Base-by-base conservation (phyloP, 2,113 vertebrate genomes). In the Apaloderma vittatum region DNA sequence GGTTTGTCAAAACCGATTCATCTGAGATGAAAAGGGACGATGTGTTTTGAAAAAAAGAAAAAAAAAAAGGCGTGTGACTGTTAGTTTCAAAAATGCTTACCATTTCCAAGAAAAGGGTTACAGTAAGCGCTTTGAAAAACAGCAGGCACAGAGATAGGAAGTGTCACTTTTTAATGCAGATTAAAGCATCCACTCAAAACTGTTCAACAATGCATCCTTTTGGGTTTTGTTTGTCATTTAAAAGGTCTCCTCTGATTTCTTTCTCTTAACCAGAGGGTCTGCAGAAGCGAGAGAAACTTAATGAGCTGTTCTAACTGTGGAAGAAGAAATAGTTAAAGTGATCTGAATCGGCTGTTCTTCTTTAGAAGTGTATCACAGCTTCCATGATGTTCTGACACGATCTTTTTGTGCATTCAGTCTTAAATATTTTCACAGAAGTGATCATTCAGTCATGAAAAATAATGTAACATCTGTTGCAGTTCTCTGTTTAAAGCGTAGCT, bases 401-500 rank as follows among this genome's bases (percentile, higher is more conserved):
- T 81, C 88, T 96, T 96, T 95, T 51, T 96, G 90, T 97, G 94
- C 95, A 98, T 95, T 97, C 96, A 97, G 96, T 95, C 96, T 97
- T 87, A 94, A 97, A 90, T 93, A 80, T 94, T 97, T 96, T 97
- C 96, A 91, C 92, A 95, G 92, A 98, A 96, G 94, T 94, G 96
- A 97, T 86, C 81, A 55, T 92, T 98, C 85, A 96, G 86, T 97
- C 96, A 97, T 87, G 94, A 97, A 98, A 98, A 98, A 98, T 89
- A 97, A 97, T 16, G 96, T 96, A 97, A 98, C 83, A 95, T 95
- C 86, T 97, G 86, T 91, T 83, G 95, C 84, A 97, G 94, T 93
- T 97, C 91, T 93, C 93, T 51, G 79, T 92, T 97, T 96, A 93
- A 97, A 97, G 96, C 94, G 65, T 92, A 97, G 97, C 95, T 98